phyloP scores from a whole-genome alignment of 2,113 vertebrate genomes.

The Prunella fulvescens region DNA sequence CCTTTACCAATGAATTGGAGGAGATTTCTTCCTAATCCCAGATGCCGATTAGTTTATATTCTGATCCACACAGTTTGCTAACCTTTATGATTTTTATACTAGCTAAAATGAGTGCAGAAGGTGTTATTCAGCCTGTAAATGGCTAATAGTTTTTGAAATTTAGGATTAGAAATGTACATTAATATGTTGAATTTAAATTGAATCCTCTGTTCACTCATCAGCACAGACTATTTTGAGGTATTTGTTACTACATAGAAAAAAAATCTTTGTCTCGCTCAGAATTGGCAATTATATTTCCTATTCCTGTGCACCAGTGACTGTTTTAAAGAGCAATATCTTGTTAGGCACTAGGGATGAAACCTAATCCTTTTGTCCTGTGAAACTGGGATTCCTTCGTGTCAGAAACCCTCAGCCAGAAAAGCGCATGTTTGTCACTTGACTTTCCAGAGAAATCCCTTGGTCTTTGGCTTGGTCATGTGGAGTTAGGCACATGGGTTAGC shows the following conservation, averaged over 20 bases:
- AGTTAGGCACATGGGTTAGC: not conserved
- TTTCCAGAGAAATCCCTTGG: not conserved
- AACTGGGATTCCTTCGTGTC: not conserved
- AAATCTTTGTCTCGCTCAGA: not conserved
- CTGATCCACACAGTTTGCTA: conserved; percentile 35
- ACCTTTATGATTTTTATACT: conserved; percentile 44
- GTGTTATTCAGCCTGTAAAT: conserved; percentile 24
- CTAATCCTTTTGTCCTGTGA: not conserved
- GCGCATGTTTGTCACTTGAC: not conserved
- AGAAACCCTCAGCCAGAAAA: not conserved
- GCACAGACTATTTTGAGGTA: not conserved
- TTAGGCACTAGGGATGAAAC: not conserved
- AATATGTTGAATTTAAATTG: conserved; percentile 22
- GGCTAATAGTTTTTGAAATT: conserved; percentile 49
- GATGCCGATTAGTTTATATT: conserved; percentile 55
- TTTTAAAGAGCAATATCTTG: conserved; percentile 28
- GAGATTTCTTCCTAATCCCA: conserved; percentile 49
- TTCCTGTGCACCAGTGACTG: not conserved
- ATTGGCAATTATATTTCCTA: conserved; percentile 21
- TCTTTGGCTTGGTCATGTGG: not conserved
- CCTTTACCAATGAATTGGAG: conserved; percentile 41
- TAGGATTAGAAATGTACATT: conserved; percentile 32
- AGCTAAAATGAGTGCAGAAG: conserved; percentile 6
- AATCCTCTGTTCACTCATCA: conserved; percentile 16
- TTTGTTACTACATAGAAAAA: not conserved